phyloP scores from a whole-genome alignment of 2,113 vertebrate species.

The Xenus cinereus region DNA sequence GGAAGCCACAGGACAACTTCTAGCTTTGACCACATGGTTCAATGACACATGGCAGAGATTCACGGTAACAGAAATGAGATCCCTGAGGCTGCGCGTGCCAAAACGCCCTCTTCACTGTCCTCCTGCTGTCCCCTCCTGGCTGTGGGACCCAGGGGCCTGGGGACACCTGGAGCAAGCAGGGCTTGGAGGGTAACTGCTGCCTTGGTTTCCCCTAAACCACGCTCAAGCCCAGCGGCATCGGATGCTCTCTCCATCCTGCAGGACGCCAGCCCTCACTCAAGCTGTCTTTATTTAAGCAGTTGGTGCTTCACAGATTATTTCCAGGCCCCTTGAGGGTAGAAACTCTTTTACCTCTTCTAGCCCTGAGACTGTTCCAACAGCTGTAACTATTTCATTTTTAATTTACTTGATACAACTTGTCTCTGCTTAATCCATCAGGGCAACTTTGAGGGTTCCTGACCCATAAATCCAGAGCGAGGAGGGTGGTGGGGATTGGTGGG shows the following conservation, averaged over 20 bases:
- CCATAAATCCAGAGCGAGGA: constrained; percentile 58
- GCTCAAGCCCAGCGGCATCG: too few species aligned
- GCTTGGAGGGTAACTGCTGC: not conserved
- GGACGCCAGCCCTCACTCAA: not conserved
- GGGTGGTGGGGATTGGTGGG: not conserved
- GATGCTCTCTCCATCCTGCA: not conserved
- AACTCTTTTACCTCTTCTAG: not conserved
- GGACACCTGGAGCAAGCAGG: not conserved
- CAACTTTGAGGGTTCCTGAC: constrained; percentile 61
- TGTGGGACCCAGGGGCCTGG: not conserved
- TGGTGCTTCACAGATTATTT: constrained; percentile 5
- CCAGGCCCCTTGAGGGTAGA: not conserved
- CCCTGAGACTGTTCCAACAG: constrained; percentile 38
- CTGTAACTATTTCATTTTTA: constrained; percentile 68
- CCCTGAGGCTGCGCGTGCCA: not conserved
- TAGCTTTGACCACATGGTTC: not conserved
- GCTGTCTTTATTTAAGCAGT: not conserved
- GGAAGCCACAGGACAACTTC: not conserved
- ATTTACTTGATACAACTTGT: constrained; percentile 50
- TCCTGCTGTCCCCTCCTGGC: not conserved
- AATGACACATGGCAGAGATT: not conserved
- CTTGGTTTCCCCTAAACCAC: not conserved
- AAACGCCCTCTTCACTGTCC: not conserved
- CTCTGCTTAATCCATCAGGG: constrained; percentile 77
- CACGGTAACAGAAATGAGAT: not conserved